Evolutionary conservation across 30 jellyfish, hydroid and myxozoan species (phyloP).

Genomic region (Aurelia sp.): DNA sequence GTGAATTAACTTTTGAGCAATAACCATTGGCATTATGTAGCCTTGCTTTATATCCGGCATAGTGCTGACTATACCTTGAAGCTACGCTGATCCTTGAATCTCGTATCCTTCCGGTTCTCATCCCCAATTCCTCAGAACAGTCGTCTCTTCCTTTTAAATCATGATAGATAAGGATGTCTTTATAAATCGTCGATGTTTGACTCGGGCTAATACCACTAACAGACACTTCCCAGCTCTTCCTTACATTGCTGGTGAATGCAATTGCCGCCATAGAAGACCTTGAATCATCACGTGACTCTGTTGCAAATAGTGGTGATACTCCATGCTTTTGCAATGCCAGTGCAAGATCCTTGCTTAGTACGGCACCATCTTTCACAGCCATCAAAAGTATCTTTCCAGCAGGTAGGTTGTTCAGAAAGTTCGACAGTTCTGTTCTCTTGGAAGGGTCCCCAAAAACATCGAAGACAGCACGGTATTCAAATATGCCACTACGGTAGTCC

Average conservation of each 20-base stretch:
- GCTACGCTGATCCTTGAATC: conserved; percentile 31
- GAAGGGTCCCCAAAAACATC: conserved; percentile 3
- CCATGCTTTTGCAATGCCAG: conserved; percentile 47
- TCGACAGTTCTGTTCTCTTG: background rate
- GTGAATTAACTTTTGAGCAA: too few relatives aligned
- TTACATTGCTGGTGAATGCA: conserved; percentile 35
- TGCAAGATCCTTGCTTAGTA: background rate
- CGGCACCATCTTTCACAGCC: conserved; percentile 9
- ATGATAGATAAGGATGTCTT: conserved; percentile 8
- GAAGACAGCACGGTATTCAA: conserved; percentile 23
- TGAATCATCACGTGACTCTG: background rate
- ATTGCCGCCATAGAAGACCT: conserved; percentile 48
- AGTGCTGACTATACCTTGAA: background rate
- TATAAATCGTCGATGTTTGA: background rate
- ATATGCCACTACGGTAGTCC: conserved; percentile 59
- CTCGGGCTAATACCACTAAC: background rate
- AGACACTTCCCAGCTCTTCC: conserved; percentile 49
- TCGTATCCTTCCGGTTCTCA: conserved; percentile 20
- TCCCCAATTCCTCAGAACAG: conserved; percentile 61
- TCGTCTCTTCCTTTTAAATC: conserved; percentile 36
- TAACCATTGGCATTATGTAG: too few relatives aligned
- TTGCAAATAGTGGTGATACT: conserved; percentile 44
- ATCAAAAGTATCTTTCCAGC: conserved; percentile 32
- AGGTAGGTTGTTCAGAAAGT: conserved; percentile 31
- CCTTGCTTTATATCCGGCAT: too few relatives aligned